A percentile compares a stretch with the other conserved stretches of the same genome.
These are phyloP conservation scores for Pyrocoelia pectoralis DNA, from an alignment of 2,888 invertebrate genomes.

Conservation along the genomic window DNA sequence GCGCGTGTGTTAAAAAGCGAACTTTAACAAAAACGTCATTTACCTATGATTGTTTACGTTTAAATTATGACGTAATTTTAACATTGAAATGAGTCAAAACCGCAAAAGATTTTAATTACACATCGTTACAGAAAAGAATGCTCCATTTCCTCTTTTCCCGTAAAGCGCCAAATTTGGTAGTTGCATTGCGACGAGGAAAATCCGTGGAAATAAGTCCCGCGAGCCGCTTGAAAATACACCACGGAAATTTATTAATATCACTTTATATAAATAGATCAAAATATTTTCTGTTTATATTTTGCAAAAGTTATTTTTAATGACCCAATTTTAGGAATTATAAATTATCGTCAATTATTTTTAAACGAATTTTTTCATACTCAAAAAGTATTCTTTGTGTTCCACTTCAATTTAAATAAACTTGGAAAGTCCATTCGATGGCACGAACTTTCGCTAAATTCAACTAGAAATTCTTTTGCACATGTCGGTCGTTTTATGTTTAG, in stretches of 20 bases:
- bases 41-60: neutral
- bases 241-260: neutral
- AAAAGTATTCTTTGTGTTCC: slow-evolving; percentile 4
- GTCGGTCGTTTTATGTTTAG: neutral
- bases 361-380: neutral
- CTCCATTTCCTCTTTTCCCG: slow-evolving; percentile 19
- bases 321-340: slow-evolving; percentile 12
- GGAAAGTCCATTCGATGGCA: slow-evolving; percentile 27
- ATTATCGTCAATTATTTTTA: neutral
- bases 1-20: neutral
- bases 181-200: neutral
- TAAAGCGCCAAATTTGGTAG: neutral
- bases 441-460: slow-evolving; percentile 29
- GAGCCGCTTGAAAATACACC: neutral
- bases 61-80: slow-evolving; percentile 24
- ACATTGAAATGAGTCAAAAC: slow-evolving; percentile 37
- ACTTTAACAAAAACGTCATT: neutral
- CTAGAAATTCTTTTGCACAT: slow-evolving; percentile 29
- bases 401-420: slow-evolving; percentile 13
- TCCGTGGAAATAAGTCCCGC: neutral
- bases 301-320: slow-evolving; percentile 12
- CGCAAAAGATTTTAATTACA: slow-evolving; percentile 22
- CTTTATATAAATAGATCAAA: slow-evolving; percentile 6
- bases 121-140: slow-evolving; percentile 19
- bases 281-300: slow-evolving; percentile 8